These are phyloP conservation scores for Hydrochoerus hydrochaeris DNA, from an alignment of 2,113 vertebrate genomes.

Conservation along the genomic window DNA sequence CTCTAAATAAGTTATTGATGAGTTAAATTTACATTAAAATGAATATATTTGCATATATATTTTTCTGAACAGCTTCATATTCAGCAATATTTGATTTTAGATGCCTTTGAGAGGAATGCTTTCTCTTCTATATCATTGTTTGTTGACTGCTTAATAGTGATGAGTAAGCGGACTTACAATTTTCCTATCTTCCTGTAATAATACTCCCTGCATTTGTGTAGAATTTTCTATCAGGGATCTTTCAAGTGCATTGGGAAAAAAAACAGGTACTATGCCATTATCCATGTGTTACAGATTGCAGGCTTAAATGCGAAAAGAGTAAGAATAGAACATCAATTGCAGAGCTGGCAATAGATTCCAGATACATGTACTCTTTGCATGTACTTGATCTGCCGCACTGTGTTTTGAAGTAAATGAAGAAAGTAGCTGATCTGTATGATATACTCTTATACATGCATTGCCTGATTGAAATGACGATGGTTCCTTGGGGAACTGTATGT, in stretches of 20 bases:
- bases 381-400: background rate
- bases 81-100: constrained; percentile 73
- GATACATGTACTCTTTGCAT: background rate
- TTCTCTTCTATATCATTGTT: constrained; percentile 60
- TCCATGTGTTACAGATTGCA: constrained; percentile 43
- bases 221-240: constrained; percentile 56
- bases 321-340: constrained; percentile 24
- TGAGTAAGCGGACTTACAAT: constrained; percentile 52
- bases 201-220: constrained; percentile 55
- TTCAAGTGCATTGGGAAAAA: constrained; percentile 63
- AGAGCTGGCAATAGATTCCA: constrained; percentile 46
- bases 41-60: constrained; percentile 27
- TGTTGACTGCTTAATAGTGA: constrained; percentile 60
- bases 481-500: background rate
- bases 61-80: constrained; percentile 45
- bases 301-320: constrained; percentile 25
- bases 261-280: constrained; percentile 66
- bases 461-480: background rate
- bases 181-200: constrained; percentile 70
- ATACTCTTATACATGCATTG: background rate
- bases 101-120: constrained; percentile 25
- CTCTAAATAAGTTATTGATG: constrained; percentile 63
- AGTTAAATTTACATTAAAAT: constrained; percentile 64
- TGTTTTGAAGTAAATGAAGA: background rate
- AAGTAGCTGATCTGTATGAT: constrained; percentile 25